phyloP scores from a whole-genome alignment of 1,140 invertebrate genomes.

The Aporrectodea caliginosa region DNA sequence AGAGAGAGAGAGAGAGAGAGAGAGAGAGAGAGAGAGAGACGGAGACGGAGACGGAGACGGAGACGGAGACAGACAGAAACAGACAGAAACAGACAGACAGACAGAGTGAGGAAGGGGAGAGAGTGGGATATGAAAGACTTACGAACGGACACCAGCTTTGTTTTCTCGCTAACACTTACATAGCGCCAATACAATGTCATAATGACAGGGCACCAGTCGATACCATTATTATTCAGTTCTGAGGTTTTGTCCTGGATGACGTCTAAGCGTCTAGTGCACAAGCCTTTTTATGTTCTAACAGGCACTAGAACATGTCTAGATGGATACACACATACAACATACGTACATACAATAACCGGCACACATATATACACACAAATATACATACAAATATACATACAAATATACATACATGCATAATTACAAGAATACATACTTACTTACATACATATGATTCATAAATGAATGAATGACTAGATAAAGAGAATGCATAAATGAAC shows the following conservation, averaged over 20 bases:
- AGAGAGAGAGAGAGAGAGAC: conserved; percentile 1
- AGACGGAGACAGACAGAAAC: not conserved
- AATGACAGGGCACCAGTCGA: not conserved
- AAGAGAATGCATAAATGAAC: too few species aligned
- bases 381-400: too few species aligned
- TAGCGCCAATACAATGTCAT: too few species aligned
- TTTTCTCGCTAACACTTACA: too few species aligned
- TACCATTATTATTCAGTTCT: not conserved
- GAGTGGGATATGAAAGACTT: not conserved
- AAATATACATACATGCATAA: too few species aligned
- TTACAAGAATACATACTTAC: too few species aligned
- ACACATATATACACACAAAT: too few species aligned
- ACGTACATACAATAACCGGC: too few species aligned
- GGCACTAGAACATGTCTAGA: too few species aligned
- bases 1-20: not conserved
- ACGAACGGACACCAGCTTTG: not conserved
- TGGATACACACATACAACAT: too few species aligned
- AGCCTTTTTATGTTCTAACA: not conserved
- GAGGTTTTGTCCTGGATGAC: not conserved
- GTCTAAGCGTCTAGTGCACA: not conserved
- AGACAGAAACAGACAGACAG: not conserved
- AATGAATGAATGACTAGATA: too few species aligned
- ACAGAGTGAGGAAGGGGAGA: not conserved
- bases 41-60: not conserved
- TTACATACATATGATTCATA: too few species aligned